phyloP scores from a whole-genome alignment of 2,797 vertebrate species.

The Sternotherus odoratus region DNA sequence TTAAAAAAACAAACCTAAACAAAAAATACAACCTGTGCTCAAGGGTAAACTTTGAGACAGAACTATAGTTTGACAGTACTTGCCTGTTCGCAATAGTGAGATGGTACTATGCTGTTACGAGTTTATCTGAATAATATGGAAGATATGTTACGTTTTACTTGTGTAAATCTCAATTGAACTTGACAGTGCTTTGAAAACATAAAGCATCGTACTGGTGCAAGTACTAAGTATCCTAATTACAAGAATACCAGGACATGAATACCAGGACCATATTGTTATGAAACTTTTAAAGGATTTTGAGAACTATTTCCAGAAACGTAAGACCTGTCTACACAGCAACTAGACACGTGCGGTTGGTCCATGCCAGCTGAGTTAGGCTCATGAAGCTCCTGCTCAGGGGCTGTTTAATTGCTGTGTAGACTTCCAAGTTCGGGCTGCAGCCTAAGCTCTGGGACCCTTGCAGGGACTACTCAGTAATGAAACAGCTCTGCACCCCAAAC shows the following conservation, averaged over 20 bases:
- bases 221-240: neutral
- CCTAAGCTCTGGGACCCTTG: neutral
- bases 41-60: neutral
- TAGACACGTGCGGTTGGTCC: neutral
- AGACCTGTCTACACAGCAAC: neutral
- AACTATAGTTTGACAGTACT: neutral
- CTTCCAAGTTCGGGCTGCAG: neutral
- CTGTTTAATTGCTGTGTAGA: neutral
- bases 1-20: neutral
- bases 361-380: neutral
- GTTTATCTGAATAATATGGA: neutral
- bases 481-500: neutral
- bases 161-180: neutral
- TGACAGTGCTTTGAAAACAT: neutral
- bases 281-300: neutral
- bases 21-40: neutral
- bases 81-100: accelerated
- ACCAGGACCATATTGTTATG: neutral
- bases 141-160: neutral
- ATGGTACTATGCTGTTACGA: neutral
- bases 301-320: neutral
- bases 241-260: neutral
- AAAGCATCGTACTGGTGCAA: neutral
- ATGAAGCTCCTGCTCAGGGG: neutral
- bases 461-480: neutral